Evolutionary conservation across 2,797 vertebrate genomes (phyloP).

Genomic region (Manis crassicaudata): DNA sequence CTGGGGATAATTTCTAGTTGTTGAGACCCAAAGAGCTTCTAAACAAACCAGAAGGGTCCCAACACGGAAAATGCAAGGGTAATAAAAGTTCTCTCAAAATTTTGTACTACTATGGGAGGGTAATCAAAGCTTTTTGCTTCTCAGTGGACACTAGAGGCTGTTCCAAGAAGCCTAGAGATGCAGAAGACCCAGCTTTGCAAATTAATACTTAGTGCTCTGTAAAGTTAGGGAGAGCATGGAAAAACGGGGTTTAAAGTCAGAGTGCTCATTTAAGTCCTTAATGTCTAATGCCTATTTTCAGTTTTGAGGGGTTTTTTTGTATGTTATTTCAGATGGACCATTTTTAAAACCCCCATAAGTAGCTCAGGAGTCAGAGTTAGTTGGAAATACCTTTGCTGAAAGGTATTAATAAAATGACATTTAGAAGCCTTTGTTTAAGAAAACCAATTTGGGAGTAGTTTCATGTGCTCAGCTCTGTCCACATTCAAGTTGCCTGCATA

Average conservation of each 20-base stretch:
- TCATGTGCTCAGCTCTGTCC: not conserved
- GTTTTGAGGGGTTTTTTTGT: constrained; percentile 45
- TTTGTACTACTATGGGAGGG: not conserved
- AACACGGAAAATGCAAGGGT: not conserved
- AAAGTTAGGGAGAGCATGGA: constrained; percentile 59
- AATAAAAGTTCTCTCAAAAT: constrained; percentile 26
- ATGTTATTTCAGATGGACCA: not conserved
- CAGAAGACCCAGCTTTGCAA: constrained; percentile 63
- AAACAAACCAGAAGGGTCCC: not conserved
- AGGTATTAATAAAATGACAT: constrained; percentile 8
- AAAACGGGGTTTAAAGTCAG: constrained; percentile 74
- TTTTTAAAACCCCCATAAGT: not conserved
- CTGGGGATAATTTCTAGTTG: not conserved
- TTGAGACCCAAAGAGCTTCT: not conserved
- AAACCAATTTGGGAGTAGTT: not conserved
- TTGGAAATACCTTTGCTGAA: not conserved
- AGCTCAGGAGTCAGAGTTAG: constrained; percentile 27
- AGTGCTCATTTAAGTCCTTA: constrained; percentile 67
- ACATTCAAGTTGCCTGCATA: not conserved
- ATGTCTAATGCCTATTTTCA: not conserved
- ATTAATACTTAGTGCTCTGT: constrained; percentile 59
- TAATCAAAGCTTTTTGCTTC: constrained; percentile 37
- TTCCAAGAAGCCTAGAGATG: constrained; percentile 55
- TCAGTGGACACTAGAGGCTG: not conserved
- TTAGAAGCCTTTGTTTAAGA: constrained; percentile 18